These are phyloP conservation scores for Oreochromis tanganicae DNA, from an alignment of 2,113 vertebrate species.

Conservation along the genomic window DNA sequence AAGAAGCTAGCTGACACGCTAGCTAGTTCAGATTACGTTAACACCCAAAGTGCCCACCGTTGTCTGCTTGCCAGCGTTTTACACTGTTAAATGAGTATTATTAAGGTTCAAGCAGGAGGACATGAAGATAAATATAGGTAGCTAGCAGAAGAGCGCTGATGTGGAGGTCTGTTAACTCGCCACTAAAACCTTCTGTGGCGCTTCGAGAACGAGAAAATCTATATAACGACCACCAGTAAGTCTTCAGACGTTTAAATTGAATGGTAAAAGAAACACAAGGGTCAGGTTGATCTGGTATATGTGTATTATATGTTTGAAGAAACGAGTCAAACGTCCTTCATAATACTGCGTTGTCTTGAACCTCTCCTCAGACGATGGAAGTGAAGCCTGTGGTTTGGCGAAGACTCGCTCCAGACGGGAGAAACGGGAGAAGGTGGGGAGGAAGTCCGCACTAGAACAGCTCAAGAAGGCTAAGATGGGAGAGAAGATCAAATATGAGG, in stretches of 20 bases:
- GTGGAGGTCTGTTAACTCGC: neutral
- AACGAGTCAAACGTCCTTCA: neutral
- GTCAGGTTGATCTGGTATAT: neutral
- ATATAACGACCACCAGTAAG: neutral
- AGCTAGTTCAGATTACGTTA: neutral
- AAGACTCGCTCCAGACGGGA: constrained; percentile 84
- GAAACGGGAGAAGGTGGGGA: constrained; percentile 85
- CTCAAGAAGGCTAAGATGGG: constrained; percentile 89
- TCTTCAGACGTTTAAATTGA: neutral
- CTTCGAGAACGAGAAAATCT: neutral
- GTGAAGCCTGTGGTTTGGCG: constrained; percentile 68
- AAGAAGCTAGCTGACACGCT: neutral
- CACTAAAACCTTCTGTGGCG: neutral
- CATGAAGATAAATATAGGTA: neutral
- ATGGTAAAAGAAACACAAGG: neutral
- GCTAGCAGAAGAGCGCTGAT: neutral
- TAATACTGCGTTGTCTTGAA: neutral
- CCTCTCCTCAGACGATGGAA: constrained; percentile 27
- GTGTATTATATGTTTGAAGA: neutral
- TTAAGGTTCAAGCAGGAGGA: neutral
- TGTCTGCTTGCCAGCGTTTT: neutral
- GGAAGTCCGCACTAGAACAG: constrained; percentile 87
- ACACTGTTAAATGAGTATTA: neutral
- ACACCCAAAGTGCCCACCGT: neutral
- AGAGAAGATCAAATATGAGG: constrained; percentile 95